Conservation (phyloP, 2,113 vertebrate species). For the Callipepla californica region DNA sequence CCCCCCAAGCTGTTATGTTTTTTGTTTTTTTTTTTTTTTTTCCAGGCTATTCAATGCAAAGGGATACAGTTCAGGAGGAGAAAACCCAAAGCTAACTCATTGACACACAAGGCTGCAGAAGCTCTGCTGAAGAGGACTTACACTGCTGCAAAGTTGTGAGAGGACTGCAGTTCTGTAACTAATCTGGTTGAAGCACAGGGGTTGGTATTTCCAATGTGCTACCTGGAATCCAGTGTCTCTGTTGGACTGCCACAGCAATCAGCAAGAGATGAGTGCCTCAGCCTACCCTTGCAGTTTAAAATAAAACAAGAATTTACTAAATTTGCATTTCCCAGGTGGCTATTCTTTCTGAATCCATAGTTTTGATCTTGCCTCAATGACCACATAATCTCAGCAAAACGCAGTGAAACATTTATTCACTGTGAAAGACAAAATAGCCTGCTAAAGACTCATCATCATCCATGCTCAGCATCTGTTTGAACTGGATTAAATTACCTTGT, state of each 20-base stretch:
- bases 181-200: neutral
- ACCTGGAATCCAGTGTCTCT: neutral
- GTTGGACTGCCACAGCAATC: neutral
- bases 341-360: neutral
- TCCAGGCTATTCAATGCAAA: neutral
- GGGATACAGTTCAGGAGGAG: neutral
- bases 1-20: neutral
- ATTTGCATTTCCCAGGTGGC: neutral
- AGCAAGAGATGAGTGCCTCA: neutral
- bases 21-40: neutral
- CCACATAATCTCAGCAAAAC: neutral
- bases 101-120: neutral
- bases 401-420: neutral
- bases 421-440: neutral
- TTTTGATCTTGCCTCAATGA: conserved; percentile 49
- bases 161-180: neutral
- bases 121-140: neutral
- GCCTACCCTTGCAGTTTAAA: neutral
- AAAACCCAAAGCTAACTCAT: neutral
- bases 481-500: neutral
- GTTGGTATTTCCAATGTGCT: neutral
- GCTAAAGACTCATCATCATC: neutral
- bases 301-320: neutral
- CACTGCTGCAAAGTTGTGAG: neutral
- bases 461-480: neutral